Conservation (phyloP, 1,140 invertebrate species). For the Spodoptera litura region DNA sequence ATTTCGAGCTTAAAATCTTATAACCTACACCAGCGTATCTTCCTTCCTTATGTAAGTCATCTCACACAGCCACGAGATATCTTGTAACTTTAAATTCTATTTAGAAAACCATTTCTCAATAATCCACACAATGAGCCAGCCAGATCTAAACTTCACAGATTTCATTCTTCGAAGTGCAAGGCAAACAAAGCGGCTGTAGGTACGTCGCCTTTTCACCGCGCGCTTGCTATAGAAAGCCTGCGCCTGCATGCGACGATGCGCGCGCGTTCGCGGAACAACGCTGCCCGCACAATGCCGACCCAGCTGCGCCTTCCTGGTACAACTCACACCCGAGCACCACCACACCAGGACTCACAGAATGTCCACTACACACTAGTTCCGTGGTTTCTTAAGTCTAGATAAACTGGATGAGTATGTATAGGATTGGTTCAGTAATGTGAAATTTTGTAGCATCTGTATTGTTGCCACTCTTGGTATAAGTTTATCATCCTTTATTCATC, state of each 20-base stretch:
- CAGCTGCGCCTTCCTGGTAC: conserved; percentile 39
- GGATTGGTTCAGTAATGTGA: no score
- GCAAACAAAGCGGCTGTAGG: conserved; percentile 30
- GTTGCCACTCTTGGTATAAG: no score
- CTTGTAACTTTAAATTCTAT: no score
- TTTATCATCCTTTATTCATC: no score
- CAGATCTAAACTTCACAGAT: conserved; percentile 26
- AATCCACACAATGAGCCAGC: neutral
- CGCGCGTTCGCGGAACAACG: conserved; percentile 31
- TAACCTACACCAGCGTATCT: no score
- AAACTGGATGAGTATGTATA: no score
- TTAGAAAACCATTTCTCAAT: neutral
- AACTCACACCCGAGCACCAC: neutral
- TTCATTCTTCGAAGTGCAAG: conserved; percentile 30
- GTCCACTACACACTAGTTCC: neutral
- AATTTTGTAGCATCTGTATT: no score
- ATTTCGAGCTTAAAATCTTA: no score
- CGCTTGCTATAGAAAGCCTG: conserved; percentile 38
- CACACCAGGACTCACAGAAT: neutral
- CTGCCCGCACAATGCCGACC: conserved; percentile 26
- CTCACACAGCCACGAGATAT: no score
- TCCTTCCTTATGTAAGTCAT: no score
- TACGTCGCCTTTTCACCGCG: conserved; percentile 9
- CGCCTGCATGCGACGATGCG: conserved; percentile 4
- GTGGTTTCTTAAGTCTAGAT: no score